Evolutionary conservation across 2,113 vertebrate species (phyloP), one percentile per base, ranked within the genome.

Genomic region (Pelecanoides urinatrix): DNA sequence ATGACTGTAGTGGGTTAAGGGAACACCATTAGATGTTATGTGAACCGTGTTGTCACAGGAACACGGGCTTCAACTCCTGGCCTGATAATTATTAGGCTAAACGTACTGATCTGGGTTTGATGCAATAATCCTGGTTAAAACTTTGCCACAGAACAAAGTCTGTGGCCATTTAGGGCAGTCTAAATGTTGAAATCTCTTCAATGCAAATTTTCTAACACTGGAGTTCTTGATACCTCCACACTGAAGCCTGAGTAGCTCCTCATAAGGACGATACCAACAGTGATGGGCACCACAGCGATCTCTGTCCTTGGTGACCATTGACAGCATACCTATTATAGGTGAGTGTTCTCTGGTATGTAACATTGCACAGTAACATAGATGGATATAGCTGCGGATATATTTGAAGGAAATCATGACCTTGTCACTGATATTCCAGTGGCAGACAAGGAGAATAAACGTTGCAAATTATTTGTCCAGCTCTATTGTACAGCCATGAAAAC

Each of bases 241-340:
- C 16, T 62, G 23, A 74, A 56, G 11, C 47, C 40, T 30, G 26
- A 73, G 23, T 22, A 52, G 32, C 32, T 36, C 18, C 30, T 66
- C 61, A 34, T 36, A 58, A 89, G 34, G 23, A 20, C 78, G 78
- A 25, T 18, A 73, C 11, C 30, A 67, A 19, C 13, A 49, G 45
- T 27, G 23, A 11, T 3, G 2, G 17, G 20, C 10, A n/a, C 34
- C 27, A 52, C 10, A n/a, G 65, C 0, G 0, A 42, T n/a, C 23
- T 65, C 36, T 65, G 44, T 12, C 32, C 40, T 73, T 65, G 23
- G 10, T 47, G 26, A 70, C 45, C 40, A 52, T 1, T 53, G 62
- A 30, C n/a, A 62, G 21, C 0, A 2, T 20, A 13, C 3, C 38
- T 65, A 0, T 55, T 45, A 34, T 3, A 70, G n/a, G 15, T 52